Conservation (phyloP, 2,888 invertebrate species). For the Mythimna lalbum region DNA sequence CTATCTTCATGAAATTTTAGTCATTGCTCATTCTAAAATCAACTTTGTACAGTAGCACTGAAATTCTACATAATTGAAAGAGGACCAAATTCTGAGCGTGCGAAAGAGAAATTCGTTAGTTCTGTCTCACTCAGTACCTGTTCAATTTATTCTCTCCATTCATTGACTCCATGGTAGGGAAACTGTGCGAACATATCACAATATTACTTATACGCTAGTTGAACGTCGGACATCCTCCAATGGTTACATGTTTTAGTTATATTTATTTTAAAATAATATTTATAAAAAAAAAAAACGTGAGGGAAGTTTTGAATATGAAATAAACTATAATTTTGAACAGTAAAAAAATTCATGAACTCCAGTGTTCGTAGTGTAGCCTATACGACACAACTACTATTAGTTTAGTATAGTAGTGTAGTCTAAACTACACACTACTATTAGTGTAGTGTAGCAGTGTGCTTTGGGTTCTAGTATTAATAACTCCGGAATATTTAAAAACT, state of each 20-base stretch:
- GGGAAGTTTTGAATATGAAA: not conserved
- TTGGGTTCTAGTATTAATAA: not conserved
- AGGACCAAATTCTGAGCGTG: slow-evolving; percentile 73
- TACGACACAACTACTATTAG: too few relatives aligned
- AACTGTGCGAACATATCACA: slow-evolving; percentile 89
- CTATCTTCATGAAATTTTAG: too few relatives aligned
- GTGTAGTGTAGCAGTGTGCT: not conserved
- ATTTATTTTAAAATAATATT: not conserved
- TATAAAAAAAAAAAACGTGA: not conserved
- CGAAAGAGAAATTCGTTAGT: slow-evolving; percentile 76
- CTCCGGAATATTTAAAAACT: not conserved
- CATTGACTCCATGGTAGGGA: slow-evolving; percentile 88
- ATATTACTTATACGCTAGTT: slow-evolving; percentile 70
- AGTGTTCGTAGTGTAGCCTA: too few relatives aligned
- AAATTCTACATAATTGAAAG: slow-evolving; percentile 70
- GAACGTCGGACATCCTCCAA: slow-evolving; percentile 41
- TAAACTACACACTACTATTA: too few relatives aligned
- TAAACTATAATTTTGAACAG: too few relatives aligned
- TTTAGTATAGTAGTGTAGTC: too few relatives aligned
- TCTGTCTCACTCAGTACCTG: slow-evolving; percentile 92
- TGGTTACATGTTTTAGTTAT: slow-evolving; percentile 41
- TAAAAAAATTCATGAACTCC: too few relatives aligned
- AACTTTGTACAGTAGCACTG: not conserved
- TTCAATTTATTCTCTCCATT: slow-evolving; percentile 90
- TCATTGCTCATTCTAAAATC: not conserved